Base-by-base conservation (phyloP, 2,797 vertebrate genomes). In the Eospalax fontanierii region DNA sequence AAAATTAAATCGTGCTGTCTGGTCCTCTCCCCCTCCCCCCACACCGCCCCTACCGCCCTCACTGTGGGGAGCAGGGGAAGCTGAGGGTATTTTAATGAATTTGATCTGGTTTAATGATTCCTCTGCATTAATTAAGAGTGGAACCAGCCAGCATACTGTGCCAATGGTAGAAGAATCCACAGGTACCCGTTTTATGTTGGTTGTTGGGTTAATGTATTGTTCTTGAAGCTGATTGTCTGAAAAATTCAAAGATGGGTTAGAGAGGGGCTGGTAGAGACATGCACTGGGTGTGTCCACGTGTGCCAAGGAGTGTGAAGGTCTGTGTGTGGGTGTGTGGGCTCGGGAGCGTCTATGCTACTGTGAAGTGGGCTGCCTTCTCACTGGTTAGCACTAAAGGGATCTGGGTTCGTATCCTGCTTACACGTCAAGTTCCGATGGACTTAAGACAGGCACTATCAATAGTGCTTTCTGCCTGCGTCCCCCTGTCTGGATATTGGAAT, bases 1-100 rank as follows among this genome's bases (percentile, higher is more conserved):
- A 97, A 98, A 98, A 98, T 97, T 97, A 98, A 97, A 97, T 98
- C 97, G 95, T 0, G 1, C 61, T 93, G 89, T 95, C 97, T 95
- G 82, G 75, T 84, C 70, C 84, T 61, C 83, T 38, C 38, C 74
- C 38, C 71, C 63, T 68, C 83, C 83, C 86, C 35, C 7, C 66
- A 4, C 0, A 26, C 86, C 89, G 8, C 40, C 79, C 86, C 1
- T 11, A 0, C 19, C 1, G 75, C 84, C 63, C 40, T 73, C 73
- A 59, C 40, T 7, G 24, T 1, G 26, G 65, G 38, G 15, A 79
- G 16, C 43, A 2, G 11, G 83, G 28, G 38, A 92, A 74, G 78
- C 68, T 11, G 78, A 91, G 66, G 87, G 63, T 89, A 87, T 94
- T 83, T n/a, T 3, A 96, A 94, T 75, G 95, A 84, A 94, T 96